Percentiles rank a stretch among this genome's conserved stretches.
Conservation (phyloP, 1,140 invertebrate species). For the Reticulitermes speratus region DNA sequence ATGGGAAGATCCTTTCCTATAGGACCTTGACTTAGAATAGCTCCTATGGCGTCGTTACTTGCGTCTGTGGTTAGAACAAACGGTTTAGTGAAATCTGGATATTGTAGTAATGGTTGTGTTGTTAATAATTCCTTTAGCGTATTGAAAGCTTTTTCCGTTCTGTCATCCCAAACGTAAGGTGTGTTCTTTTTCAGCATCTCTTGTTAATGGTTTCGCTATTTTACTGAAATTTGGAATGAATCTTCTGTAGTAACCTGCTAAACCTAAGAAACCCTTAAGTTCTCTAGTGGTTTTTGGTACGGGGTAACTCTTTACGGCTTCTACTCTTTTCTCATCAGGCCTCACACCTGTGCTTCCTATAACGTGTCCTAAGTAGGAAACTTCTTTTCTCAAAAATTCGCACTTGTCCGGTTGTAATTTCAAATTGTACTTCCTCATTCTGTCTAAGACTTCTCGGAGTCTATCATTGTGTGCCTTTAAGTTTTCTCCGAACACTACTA, state of each 20-base stretch:
- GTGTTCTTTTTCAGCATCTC: conserved; percentile 44
- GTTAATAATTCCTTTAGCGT: conserved; percentile 31
- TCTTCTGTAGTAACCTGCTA: conserved; percentile 41
- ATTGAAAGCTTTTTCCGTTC: conserved; percentile 42
- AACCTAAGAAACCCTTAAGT: conserved; percentile 49
- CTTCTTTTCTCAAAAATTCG: conserved; percentile 49
- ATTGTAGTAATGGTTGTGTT: conserved; percentile 19
- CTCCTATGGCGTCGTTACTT: conserved; percentile 30
- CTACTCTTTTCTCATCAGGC: conserved; percentile 48
- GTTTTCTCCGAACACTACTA: conserved; percentile 44
- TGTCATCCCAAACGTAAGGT: conserved; percentile 39
- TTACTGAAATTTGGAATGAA: conserved; percentile 46
- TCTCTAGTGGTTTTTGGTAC: conserved; percentile 45
- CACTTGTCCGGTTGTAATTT: conserved; percentile 52
- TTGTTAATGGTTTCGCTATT: conserved; percentile 44
- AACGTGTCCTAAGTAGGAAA: conserved; percentile 49
- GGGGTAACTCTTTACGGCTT: conserved; percentile 44
- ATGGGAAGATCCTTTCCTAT: conserved; percentile 36
- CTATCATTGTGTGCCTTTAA: conserved; percentile 43
- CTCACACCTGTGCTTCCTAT: conserved; percentile 46
- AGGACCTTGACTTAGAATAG: conserved; percentile 33
- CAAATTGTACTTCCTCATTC: conserved; percentile 44
- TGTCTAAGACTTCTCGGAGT: conserved; percentile 44
- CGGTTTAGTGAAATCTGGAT: conserved; percentile 20
- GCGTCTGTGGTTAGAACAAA: conserved; percentile 33